Percentiles rank a stretch among this genome's conserved stretches.
These are phyloP conservation scores for Staurois parvus DNA, from an alignment of 2,797 vertebrate species.

Conservation along the genomic window DNA sequence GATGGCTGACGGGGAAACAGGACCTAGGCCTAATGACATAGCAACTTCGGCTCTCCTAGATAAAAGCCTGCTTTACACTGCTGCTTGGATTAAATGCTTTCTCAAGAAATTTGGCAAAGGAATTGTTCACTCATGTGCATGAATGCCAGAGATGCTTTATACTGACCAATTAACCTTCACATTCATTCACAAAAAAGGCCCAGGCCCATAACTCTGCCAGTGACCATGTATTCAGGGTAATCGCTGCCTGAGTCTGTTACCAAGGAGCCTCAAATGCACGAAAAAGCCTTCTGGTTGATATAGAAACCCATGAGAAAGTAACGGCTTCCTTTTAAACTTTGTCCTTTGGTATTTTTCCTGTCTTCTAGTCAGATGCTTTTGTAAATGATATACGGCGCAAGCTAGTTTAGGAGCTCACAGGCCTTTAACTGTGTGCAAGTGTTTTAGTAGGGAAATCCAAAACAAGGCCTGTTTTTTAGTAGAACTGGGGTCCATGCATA, in stretches of 20 bases:
- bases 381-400: neutral
- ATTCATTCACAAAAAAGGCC: neutral
- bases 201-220: conserved; percentile 22
- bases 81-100: neutral
- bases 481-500: no score
- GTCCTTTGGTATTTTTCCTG: neutral
- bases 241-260: neutral
- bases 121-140: neutral
- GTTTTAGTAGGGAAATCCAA: no score
- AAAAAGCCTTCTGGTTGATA: conserved; percentile 3
- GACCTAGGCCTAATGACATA: no score
- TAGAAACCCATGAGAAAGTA: neutral
- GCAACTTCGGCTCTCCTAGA: neutral
- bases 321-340: neutral
- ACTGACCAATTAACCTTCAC: neutral
- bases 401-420: neutral
- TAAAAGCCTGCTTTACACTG: neutral
- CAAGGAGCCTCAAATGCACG: neutral
- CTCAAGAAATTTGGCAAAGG: neutral
- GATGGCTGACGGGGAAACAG: no score
- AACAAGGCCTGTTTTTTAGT: no score
- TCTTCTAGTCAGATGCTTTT: neutral
- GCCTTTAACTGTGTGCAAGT: no score
- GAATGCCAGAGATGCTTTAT: neutral
- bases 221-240: conserved; percentile 1